phyloP scores from a whole-genome alignment of 2,113 vertebrate species.

The Dunckerocampus dactyliophorus region DNA sequence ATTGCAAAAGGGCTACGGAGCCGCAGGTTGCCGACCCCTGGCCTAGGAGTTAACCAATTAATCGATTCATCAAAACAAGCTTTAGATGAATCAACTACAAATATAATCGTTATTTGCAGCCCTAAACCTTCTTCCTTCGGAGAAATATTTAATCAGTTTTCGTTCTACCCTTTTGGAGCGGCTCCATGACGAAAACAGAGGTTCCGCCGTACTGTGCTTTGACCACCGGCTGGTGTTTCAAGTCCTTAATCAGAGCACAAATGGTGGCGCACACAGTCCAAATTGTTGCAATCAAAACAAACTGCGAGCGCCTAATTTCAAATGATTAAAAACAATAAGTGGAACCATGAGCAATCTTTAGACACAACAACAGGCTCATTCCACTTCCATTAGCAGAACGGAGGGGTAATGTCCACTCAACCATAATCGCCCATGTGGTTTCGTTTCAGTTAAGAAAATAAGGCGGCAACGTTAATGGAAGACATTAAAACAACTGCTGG shows the following conservation, averaged over 20 bases:
- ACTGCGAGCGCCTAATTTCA: conserved; percentile 51
- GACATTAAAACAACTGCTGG: neutral
- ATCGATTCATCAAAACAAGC: too few species aligned
- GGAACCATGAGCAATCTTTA: conserved; percentile 43
- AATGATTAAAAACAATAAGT: conserved; percentile 47
- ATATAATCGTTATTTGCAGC: too few species aligned
- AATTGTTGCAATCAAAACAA: conserved; percentile 60
- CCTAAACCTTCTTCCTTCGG: too few species aligned
- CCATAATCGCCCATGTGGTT: neutral
- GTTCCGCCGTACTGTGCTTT: neutral
- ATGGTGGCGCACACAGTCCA: conserved; percentile 47
- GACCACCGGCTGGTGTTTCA: neutral
- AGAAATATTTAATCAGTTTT: too few species aligned
- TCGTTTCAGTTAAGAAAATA: conserved; percentile 7
- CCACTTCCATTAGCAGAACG: conserved; percentile 31
- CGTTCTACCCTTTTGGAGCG: too few species aligned
- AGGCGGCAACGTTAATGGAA: neutral
- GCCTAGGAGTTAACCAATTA: too few species aligned
- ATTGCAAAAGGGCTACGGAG: too few species aligned
- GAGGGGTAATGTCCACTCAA: conserved; percentile 19
- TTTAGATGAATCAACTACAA: too few species aligned
- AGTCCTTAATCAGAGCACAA: conserved; percentile 24
- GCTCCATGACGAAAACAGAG: too few species aligned
- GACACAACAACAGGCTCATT: conserved; percentile 48
- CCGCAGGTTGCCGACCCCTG: too few species aligned